A percentile compares a stretch with the other conserved stretches of the same genome.
Conservation (phyloP, 2,113 vertebrate species). For the Rhagologus leucostigma region DNA sequence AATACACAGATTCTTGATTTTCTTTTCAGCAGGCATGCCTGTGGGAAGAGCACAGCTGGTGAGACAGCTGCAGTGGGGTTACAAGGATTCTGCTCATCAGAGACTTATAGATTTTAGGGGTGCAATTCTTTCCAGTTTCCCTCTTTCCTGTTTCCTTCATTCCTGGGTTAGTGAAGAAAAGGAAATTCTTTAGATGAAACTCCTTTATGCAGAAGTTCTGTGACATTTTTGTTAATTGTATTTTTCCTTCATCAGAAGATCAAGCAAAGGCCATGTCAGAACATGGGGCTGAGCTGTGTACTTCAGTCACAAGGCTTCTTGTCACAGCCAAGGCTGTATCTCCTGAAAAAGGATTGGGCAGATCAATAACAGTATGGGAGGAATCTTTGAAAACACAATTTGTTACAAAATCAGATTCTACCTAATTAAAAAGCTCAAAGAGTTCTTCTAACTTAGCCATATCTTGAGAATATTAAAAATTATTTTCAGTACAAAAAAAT, state of each 20-base stretch:
- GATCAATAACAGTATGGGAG: background rate
- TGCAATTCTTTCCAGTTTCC: background rate
- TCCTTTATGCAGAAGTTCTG: background rate
- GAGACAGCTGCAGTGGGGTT: background rate
- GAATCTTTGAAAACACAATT: background rate
- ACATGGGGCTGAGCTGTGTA: background rate
- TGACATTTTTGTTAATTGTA: background rate
- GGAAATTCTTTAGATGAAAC: background rate
- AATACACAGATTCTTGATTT: background rate
- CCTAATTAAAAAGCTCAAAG: slow-evolving; percentile 46
- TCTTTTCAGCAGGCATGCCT: background rate
- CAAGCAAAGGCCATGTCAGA: background rate
- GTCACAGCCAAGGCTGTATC: background rate
- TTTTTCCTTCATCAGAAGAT: background rate
- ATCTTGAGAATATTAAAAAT: slow-evolving; percentile 42
- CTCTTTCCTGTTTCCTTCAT: background rate
- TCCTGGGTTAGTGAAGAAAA: background rate
- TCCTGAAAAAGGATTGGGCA: background rate
- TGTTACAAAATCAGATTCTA: slow-evolving; percentile 18
- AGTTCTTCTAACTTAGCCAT: slow-evolving; percentile 4
- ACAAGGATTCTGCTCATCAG: background rate
- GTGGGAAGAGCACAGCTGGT: background rate
- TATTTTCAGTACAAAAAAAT: slow-evolving; percentile 14
- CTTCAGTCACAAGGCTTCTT: background rate
- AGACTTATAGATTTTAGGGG: background rate